These are phyloP conservation scores for Xestia ashworthii DNA, from an alignment of 2,888 invertebrate genomes.

Conservation along the genomic window DNA sequence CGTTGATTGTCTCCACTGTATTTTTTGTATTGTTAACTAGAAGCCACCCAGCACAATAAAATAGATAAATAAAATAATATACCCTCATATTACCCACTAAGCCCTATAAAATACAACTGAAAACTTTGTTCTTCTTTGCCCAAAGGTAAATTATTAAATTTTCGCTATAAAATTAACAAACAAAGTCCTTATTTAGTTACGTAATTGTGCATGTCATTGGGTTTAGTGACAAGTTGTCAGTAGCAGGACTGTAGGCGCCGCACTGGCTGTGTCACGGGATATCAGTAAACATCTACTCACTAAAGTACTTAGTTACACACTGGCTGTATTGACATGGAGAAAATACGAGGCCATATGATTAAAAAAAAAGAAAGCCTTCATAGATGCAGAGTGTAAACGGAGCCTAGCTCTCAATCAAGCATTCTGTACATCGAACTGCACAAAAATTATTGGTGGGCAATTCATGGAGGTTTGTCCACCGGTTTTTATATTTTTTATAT, in stretches of 20 bases:
- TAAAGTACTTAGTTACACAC: conserved; percentile 4
- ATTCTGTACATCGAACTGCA: background rate
- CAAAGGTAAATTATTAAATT: background rate
- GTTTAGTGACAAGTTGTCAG: conserved; percentile 7
- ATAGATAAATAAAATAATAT: too few relatives aligned
- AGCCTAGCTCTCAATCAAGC: background rate
- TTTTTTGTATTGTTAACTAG: too few relatives aligned
- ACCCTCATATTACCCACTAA: too few relatives aligned
- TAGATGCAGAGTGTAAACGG: background rate
- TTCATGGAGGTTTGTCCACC: too few relatives aligned
- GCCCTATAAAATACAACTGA: background rate
- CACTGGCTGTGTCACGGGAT: conserved; percentile 26
- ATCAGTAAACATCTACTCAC: conserved; percentile 40
- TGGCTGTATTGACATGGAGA: conserved; percentile 14
- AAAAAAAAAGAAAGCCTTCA: background rate
- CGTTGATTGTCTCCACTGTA: too few relatives aligned
- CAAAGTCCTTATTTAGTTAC: background rate
- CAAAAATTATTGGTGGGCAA: background rate
- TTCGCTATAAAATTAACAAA: background rate
- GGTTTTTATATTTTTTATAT: too few relatives aligned
- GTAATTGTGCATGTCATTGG: background rate
- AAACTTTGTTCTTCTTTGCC: background rate
- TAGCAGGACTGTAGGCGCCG: conserved; percentile 28
- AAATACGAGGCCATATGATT: background rate
- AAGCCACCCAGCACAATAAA: too few relatives aligned